Evolutionary conservation across 2,797 vertebrate genomes (phyloP), one percentile per base, ranked within the genome.

Genomic region (Menidia menidia): DNA sequence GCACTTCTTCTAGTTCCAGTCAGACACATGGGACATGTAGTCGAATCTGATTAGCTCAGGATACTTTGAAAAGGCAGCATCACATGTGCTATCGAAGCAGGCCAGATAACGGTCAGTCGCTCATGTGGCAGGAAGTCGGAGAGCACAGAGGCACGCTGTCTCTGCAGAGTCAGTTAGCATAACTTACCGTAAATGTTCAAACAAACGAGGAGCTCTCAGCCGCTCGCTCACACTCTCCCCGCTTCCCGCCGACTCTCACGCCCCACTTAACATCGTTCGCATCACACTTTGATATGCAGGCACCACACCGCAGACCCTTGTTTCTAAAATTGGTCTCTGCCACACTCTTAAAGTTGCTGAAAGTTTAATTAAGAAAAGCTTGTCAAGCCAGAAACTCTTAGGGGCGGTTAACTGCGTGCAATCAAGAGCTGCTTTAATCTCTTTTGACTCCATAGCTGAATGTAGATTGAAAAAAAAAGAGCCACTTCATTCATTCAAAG

Each of bases 191-290:
- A 82, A 59, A 86, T 75, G 83, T 78, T 80, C 7, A 47, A 88
- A 58, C 64, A 57, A 71, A 87, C 77, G 48, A 62, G 59, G 71
- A 44, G 73, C 75, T 45, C 60, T 60, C 11, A 6, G 15, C 68
- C 1, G 12, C 68, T 69, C 54, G 11, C 68, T 66, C 73, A 60
- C 68, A 60, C 64, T 30, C 39, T 60, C 33, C 12, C 35, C 10
- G 35, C 35, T 6, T 7, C 35, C 31, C 13, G 9, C 60, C 35
- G 63, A 63, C 64, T 44, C 55, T 30, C 18, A 43, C 48, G 42
- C 64, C 9, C 75, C 86, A 68, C 90, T 91, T 90, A 82, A 86
- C 80, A 87, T 84, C 66, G 65, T 75, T 85, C 68, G 50, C 83
- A 71, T 41, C 64, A 47, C 74, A 73, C 81, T 50, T 73, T 32